Base-by-base conservation (phyloP, 2,797 vertebrate species). In the Argya squamiceps region DNA sequence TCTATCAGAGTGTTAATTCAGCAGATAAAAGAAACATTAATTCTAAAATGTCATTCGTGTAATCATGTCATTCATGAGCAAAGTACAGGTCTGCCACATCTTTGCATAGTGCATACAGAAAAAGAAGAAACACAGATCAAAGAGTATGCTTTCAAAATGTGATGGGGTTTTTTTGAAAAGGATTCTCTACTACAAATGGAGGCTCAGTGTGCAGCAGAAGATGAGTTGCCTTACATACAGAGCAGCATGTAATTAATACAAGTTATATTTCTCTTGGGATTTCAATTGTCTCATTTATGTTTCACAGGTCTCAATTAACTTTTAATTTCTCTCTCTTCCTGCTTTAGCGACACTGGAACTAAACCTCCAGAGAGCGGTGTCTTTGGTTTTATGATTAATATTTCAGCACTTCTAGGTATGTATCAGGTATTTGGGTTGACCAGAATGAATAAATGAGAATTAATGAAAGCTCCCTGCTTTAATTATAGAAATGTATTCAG, bases 361-460 rank as follows among this genome's bases (percentile, higher is more conserved):
- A 96, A 92, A 11, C 98, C 99, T 59, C 99, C 99, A 5, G 99
- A 99, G 94, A 99, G 99, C 55, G 99, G 99, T 78, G 96, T 99
- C 60, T 99, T 99, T 97, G 99, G 99, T 53, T 98, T 99, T 95
- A 99, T 99, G 99, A 98, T 99, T 39, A 98, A 98, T 80, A 97
- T 99, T 89, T 98, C 99, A 46, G 98, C 99, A 37, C 98, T 99
- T 96, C 98, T 99, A 98, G 99, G 99, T 99, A 98, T 82, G 97
- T 97, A 96, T 79, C 22, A 86, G 10, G 16, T 79, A 63, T 44
- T 67, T 83, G 32, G 15, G 76, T 80, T 67, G 39, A 62, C 21
- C 37, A 75, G 32, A 71, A 52, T 15, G 49, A 68, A 79, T 29
- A 90, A 65, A 82, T n/a, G 11, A 71, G 53, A 90, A 76, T 37